Base-by-base conservation (phyloP, 92 coral and sea anemone genomes). In the Heteractis magnifica region DNA sequence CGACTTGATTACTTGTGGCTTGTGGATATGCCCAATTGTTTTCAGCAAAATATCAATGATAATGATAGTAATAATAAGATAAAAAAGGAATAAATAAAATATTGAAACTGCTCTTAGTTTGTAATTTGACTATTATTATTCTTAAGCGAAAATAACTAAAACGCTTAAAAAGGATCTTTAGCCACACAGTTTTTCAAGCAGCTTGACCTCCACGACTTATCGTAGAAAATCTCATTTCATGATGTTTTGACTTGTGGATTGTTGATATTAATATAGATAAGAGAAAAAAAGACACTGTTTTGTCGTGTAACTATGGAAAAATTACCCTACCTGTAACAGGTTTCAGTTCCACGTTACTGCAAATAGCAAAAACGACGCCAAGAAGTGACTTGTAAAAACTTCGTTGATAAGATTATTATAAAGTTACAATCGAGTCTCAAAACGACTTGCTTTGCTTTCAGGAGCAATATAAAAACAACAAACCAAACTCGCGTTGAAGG, bases 121-220 rank as follows among this genome's bases (percentile, higher is more conserved):
- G 2, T 2, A 34, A 34, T 0, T 34, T 34, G 44, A 34, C 44
- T 34, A 2, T 34, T 34, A 34, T 34, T 34, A 34, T 34, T 34
- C 44, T 34, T 34, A 34, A 34, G 2, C 3, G 44, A 34, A 34
- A 34, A 34, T 2, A 34, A 34, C 44, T 34, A 34, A 34, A 34
- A 34, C 44, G 44, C 3, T 34, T 34, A 8, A 6, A 20, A 34
- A 79, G 20, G 15, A 21, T 50, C 6, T 79, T 65, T 44, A 10
- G 81, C 21, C 23, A 20, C 18, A 56, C 44, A 2, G 26, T 78
- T 23, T 59, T 78, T 78, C 19, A 81, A 81, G 70, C 51, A 68
- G 50, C 77, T 81, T 81, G 77, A 81, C 84, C 84, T 81, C 51
- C 16, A 78, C 10, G 49, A n/a, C 73, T 68, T 81, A 81, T 51